Evolutionary conservation across 2,113 vertebrate genomes (phyloP).

Genomic region (Neodontobutis hainanensis): DNA sequence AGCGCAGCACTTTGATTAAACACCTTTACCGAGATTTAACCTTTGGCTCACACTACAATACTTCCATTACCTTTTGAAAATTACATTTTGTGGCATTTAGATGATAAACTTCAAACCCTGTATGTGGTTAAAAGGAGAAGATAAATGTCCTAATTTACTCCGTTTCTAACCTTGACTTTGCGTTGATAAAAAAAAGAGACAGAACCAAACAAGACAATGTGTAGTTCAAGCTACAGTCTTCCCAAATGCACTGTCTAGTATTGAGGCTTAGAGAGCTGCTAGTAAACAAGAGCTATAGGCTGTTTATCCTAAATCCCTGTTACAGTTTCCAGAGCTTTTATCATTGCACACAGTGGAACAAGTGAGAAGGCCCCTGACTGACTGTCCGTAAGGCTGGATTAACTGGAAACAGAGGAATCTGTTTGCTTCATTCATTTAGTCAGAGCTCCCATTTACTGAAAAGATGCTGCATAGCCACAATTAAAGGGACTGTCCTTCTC

Average conservation of each 20-base stretch:
- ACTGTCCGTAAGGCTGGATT: slow-evolving; percentile 49
- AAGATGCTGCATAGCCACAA: slow-evolving; percentile 18
- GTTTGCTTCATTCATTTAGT: slow-evolving; percentile 42
- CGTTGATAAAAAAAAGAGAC: not conserved
- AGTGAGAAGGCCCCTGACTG: slow-evolving; percentile 40
- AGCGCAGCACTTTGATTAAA: slow-evolving; percentile 56
- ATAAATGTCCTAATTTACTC: slow-evolving; percentile 23
- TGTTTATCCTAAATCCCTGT: slow-evolving; percentile 10
- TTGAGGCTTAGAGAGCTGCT: slow-evolving; percentile 11
- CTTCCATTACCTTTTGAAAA: slow-evolving; percentile 52
- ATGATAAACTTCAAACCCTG: slow-evolving; percentile 43
- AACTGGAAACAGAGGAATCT: slow-evolving; percentile 69
- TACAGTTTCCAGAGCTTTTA: slow-evolving; percentile 47
- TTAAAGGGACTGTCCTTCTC: slow-evolving; percentile 33
- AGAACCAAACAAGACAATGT: not conserved
- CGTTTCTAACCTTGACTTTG: slow-evolving; percentile 34
- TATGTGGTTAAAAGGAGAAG: slow-evolving; percentile 32
- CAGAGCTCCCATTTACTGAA: slow-evolving; percentile 40
- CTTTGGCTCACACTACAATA: slow-evolving; percentile 36
- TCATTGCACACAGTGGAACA: slow-evolving; percentile 46
- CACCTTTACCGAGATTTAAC: slow-evolving; percentile 22
- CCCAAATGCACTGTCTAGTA: not conserved
- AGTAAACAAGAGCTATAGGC: slow-evolving; percentile 21
- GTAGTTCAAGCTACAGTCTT: not conserved
- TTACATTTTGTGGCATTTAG: slow-evolving; percentile 32